Evolutionary conservation across 2,113 vertebrate species (phyloP).

Genomic region (Phalacrocorax carbo): DNA sequence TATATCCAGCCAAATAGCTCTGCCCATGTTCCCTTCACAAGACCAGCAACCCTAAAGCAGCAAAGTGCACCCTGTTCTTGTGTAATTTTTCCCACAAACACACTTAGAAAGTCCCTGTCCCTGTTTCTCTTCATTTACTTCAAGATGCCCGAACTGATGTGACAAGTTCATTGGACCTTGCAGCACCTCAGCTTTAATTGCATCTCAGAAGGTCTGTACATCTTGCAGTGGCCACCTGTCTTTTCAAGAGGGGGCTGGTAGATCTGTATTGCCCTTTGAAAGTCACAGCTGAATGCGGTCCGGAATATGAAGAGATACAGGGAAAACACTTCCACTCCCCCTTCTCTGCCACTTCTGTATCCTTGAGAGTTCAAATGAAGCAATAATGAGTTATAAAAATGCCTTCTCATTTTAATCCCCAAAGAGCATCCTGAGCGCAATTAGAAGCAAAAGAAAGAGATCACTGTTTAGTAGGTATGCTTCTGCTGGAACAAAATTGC

Average conservation of each 20-base stretch:
- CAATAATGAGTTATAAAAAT: fast-evolving
- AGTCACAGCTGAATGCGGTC: neutral
- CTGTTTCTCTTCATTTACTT: neutral
- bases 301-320: neutral
- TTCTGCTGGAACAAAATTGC: neutral
- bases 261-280: neutral
- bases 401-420: neutral
- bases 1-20: neutral
- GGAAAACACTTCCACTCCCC: neutral
- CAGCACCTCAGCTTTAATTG: neutral
- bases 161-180: neutral
- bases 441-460: neutral
- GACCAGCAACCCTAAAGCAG: neutral
- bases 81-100: neutral
- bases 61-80: neutral
- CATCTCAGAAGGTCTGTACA: neutral
- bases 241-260: neutral
- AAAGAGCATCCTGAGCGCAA: neutral
- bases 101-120: neutral
- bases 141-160: neutral
- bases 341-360: neutral
- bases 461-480: neutral
- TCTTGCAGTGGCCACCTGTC: neutral
- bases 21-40: neutral
- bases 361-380: neutral